Percentiles rank a stretch among this genome's conserved stretches.
These are phyloP conservation scores for Meliscaeva auricollis DNA, from an alignment of 2,888 invertebrate genomes.

Conservation along the genomic window DNA sequence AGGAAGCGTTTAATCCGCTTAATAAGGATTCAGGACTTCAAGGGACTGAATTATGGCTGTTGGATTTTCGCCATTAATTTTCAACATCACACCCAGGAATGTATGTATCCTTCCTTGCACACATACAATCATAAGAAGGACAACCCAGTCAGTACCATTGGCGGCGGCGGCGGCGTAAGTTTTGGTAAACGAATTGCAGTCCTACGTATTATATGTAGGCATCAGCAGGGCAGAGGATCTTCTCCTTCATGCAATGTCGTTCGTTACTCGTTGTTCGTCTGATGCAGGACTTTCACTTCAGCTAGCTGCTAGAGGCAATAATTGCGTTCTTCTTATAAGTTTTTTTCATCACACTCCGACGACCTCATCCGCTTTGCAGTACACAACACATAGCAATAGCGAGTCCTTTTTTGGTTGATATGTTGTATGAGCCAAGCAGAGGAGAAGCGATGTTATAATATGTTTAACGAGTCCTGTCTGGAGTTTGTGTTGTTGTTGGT, in stretches of 20 bases:
- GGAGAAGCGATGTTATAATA: conserved; percentile 47
- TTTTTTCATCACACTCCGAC: conserved; percentile 42
- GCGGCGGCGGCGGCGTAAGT: conserved; percentile 7
- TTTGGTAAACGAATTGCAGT: conserved; percentile 66
- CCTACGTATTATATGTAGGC: conserved; percentile 18
- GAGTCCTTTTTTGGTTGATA: conserved; percentile 38
- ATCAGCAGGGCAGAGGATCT: conserved; percentile 5
- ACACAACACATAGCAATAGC: not conserved
- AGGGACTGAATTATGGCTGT: conserved; percentile 74
- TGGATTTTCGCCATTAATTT: conserved; percentile 76
- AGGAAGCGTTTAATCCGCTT: conserved; percentile 83
- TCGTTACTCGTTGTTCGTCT: conserved; percentile 32
- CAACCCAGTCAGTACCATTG: not conserved
- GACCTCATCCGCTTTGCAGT: conserved; percentile 40
- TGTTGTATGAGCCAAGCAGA: conserved; percentile 18
- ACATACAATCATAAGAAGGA: conserved; percentile 26
- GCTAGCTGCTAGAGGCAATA: conserved; percentile 54
- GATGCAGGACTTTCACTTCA: conserved; percentile 52
- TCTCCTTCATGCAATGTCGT: conserved; percentile 6
- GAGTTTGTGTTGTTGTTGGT: not conserved
- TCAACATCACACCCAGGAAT: conserved; percentile 60
- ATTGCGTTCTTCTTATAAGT: conserved; percentile 55
- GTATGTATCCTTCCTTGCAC: conserved; percentile 15
- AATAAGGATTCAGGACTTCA: conserved; percentile 79
- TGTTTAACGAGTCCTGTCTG: conserved; percentile 56